These are phyloP conservation scores for Monochamus saltuarius DNA, from an alignment of 1,140 invertebrate genomes.

Conservation along the genomic window DNA sequence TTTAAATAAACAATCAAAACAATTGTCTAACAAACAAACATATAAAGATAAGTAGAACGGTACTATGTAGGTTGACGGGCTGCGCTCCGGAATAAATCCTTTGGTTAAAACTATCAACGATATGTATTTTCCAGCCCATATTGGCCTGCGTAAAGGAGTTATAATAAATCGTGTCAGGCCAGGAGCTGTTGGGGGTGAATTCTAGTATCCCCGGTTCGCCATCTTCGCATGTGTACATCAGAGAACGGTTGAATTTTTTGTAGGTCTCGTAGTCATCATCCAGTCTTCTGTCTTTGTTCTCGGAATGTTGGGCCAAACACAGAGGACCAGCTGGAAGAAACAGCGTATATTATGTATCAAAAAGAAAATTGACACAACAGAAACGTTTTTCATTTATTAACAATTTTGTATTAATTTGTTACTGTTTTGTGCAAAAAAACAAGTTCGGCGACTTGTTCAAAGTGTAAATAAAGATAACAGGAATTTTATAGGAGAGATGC, in stretches of 20 bases:
- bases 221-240: conserved; percentile 67
- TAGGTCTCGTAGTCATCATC: conserved; percentile 79
- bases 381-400: too few relatives aligned
- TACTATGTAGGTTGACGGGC: neutral
- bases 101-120: conserved; percentile 69
- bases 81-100: conserved; percentile 1
- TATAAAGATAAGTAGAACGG: neutral
- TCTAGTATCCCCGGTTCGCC: conserved; percentile 71
- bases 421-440: too few relatives aligned
- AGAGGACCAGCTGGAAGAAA: conserved; percentile 68
- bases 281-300: conserved; percentile 68
- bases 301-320: conserved; percentile 68
- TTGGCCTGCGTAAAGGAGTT: conserved; percentile 89
- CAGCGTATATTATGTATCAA: neutral
- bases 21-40: conserved; percentile 35
- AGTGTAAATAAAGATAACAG: too few relatives aligned
- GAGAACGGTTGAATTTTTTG: conserved; percentile 78
- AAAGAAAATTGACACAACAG: too few relatives aligned
- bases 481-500: too few relatives aligned
- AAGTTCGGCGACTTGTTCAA: too few relatives aligned
- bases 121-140: conserved; percentile 88
- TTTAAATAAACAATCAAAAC: conserved; percentile 32
- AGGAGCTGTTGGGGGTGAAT: conserved; percentile 84
- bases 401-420: too few relatives aligned
- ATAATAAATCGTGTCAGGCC: conserved; percentile 92